Evolutionary conservation across 2,797 vertebrate genomes (phyloP), one percentile per base, ranked within the genome.

Genomic region (Huso huso): DNA sequence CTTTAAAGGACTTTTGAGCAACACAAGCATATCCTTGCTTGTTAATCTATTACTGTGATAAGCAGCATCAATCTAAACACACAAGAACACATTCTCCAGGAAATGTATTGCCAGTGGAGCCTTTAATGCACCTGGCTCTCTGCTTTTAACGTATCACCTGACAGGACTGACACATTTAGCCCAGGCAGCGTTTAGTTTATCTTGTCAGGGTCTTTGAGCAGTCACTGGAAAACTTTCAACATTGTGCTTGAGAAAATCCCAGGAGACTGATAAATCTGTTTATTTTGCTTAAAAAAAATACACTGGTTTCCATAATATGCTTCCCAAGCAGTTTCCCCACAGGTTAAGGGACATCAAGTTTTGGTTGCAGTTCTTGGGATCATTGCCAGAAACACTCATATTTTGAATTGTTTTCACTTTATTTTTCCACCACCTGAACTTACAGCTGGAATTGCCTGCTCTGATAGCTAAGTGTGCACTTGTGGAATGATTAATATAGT

Each of bases 241-340:
- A 11, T 62, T 75, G 48, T 81, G 65, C 73, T 79, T 78, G 62
- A 67, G 73, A 72, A 84, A 86, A 84, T 76, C 81, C 61, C 68
- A 73, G 70, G 73, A 84, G 81, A 79, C 77, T 87, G 85, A 88
- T 86, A 82, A 80, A 83, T 84, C 37, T 37, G 37, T 76, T 84
- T 87, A 83, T 76, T 82, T 84, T 85, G 81, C 70, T 73, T 72
- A 66, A 58, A 69, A 69, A 77, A 70, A 51, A 11, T 72, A 23
- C 59, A 72, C 76, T 77, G 74, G 74, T 81, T 86, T 85, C 76
- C 70, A 69, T 77, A 82, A 83, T 70, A 76, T 67, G 77, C 73
- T 76, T 79, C 51, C 65, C 64, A 66, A 69, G 61, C 63, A 53
- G 52, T 51, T 59, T 66, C 66, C 48, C 55, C 68, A 37, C 37